These are phyloP conservation scores for Montipora capitata DNA, from an alignment of 92 coral and sea anemone genomes.

Conservation along the genomic window DNA sequence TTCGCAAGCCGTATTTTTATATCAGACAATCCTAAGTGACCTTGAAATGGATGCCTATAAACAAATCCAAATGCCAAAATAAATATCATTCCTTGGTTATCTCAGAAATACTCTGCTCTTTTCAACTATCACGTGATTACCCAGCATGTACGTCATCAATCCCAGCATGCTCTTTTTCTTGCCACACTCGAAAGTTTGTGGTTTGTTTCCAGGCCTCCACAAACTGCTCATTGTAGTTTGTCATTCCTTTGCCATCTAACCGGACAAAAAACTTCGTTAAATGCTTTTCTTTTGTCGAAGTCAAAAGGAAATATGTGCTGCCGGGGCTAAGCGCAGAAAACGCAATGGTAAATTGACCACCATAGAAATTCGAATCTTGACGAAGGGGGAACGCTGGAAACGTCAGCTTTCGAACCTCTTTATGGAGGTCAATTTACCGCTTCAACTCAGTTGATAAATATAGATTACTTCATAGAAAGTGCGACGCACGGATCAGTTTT, in stretches of 20 bases:
- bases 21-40: constrained; percentile 89
- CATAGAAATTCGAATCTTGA: too few species aligned
- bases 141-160: constrained; percentile 95
- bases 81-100: too few species aligned
- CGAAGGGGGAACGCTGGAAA: too few species aligned
- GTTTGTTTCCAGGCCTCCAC: constrained; percentile 89
- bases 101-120: not conserved
- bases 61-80: not conserved
- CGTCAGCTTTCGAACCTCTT: too few species aligned
- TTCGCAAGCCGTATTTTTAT: constrained; percentile 82
- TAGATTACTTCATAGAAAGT: too few species aligned
- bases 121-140: constrained; percentile 48
- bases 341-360: too few species aligned
- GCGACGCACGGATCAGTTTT: too few species aligned
- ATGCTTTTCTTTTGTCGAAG: too few species aligned
- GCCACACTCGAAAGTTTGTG: constrained; percentile 78
- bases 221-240: constrained; percentile 81
- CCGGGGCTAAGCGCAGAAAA: too few species aligned
- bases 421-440: too few species aligned
- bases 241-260: constrained; percentile 79
- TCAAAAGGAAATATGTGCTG: too few species aligned
- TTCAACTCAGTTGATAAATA: too few species aligned
- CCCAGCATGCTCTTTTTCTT: constrained; percentile 85
- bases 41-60: constrained; percentile 92
- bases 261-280: not conserved